phyloP scores from a whole-genome alignment of 2,113 vertebrate genomes.

The Notothenia rossii region DNA sequence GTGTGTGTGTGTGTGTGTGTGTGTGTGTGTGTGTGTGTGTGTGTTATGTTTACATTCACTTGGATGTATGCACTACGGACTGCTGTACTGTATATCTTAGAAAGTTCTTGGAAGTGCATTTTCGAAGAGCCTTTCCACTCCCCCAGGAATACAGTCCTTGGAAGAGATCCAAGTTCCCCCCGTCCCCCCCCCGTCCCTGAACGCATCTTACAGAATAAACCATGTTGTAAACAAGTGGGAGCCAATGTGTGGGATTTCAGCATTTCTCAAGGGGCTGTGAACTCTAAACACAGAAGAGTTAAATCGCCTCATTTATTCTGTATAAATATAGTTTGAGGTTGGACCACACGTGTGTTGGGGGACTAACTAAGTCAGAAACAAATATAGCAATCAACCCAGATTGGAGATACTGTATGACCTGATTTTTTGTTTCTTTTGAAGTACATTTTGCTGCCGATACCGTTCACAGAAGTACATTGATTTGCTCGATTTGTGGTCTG shows the following conservation, averaged over 20 bases:
- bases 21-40: no score
- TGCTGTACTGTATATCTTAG: neutral
- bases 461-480: no score
- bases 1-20: no score
- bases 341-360: neutral
- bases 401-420: no score
- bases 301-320: neutral
- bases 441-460: no score
- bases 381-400: neutral
- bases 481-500: no score
- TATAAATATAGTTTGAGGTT: neutral
- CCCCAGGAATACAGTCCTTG: constrained; percentile 18
- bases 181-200: constrained; percentile 4
- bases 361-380: neutral
- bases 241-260: neutral
- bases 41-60: no score
- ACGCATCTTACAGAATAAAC: constrained; percentile 1
- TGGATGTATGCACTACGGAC: neutral
- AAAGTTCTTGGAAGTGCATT: constrained; percentile 14
- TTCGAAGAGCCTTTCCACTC: neutral
- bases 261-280: neutral
- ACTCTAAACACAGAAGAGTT: neutral
- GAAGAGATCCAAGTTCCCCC: constrained; percentile 17
- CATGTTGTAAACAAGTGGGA: neutral
- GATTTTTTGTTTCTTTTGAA: no score